Conservation (phyloP, 2,113 vertebrate species). For the Burhinus bistriatus region DNA sequence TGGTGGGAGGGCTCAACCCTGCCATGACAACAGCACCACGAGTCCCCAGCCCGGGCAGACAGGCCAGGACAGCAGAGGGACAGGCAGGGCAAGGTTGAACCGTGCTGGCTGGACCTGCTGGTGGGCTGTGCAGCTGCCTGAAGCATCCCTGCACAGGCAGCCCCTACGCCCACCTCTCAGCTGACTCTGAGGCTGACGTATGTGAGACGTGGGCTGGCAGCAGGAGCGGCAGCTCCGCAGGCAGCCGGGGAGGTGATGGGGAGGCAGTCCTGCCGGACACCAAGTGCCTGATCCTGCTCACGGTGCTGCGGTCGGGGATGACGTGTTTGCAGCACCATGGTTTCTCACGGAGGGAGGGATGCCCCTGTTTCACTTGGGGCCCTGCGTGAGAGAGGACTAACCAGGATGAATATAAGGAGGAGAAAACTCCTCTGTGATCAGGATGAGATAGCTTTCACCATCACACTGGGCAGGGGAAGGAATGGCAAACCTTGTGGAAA, state of each 20-base stretch:
- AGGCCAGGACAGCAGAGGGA: neutral
- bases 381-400: rapidly evolving
- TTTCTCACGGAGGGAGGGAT: neutral
- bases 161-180: neutral
- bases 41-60: rapidly evolving
- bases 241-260: neutral
- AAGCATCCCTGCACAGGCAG: neutral
- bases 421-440: neutral
- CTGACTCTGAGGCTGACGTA: neutral
- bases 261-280: neutral
- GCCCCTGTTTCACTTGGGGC: neutral
- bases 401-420: neutral
- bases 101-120: rapidly evolving
- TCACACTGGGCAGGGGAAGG: neutral
- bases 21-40: neutral
- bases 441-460: neutral
- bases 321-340: neutral
- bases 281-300: neutral
- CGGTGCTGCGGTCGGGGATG: rapidly evolving
- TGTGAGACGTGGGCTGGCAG: neutral
- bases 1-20: neutral
- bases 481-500: neutral
- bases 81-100: neutral
- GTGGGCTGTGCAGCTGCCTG: neutral
- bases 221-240: neutral